These are phyloP conservation scores for Ichneumoninae sp. DNA, from an alignment of 2,888 invertebrate genomes.

Conservation along the genomic window DNA sequence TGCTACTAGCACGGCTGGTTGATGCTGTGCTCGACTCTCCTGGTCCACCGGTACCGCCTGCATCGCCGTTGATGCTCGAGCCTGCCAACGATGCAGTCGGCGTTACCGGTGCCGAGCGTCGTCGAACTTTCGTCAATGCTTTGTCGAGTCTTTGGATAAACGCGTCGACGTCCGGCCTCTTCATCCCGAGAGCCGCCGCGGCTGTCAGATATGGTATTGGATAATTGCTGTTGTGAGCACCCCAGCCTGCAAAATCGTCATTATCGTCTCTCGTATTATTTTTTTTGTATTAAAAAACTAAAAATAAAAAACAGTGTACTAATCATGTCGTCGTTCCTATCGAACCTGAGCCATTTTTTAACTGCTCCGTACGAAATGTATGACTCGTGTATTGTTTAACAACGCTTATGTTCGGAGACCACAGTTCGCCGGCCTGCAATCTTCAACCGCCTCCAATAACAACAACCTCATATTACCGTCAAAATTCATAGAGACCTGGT, in stretches of 20 bases:
- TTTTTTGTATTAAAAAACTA: neutral
- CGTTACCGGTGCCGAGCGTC: conserved; percentile 81
- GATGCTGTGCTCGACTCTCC: conserved; percentile 82
- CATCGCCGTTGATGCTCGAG: conserved; percentile 81
- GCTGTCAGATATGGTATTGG: conserved; percentile 89
- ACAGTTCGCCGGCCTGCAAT: too few species aligned
- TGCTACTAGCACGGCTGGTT: conserved; percentile 82
- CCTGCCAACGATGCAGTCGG: conserved; percentile 81
- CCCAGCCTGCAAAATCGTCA: conserved; percentile 87
- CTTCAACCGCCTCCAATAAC: too few species aligned
- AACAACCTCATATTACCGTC: too few species aligned
- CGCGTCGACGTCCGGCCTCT: conserved; percentile 88
- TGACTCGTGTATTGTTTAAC: neutral
- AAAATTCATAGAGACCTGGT: too few species aligned
- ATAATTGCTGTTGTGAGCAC: conserved; percentile 87
- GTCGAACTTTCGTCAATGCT: conserved; percentile 84
- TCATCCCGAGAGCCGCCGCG: conserved; percentile 90
- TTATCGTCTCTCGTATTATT: neutral
- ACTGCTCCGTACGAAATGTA: neutral
- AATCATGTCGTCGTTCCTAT: neutral
- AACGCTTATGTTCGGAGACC: too few species aligned
- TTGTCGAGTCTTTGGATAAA: conserved; percentile 89
- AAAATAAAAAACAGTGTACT: conserved; percentile 5
- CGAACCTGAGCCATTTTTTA: neutral
- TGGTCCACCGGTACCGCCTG: conserved; percentile 79